Percentiles rank a stretch among this genome's conserved stretches.
Conservation (phyloP, 2,888 invertebrate genomes). For the Exocentrus adspersus region DNA sequence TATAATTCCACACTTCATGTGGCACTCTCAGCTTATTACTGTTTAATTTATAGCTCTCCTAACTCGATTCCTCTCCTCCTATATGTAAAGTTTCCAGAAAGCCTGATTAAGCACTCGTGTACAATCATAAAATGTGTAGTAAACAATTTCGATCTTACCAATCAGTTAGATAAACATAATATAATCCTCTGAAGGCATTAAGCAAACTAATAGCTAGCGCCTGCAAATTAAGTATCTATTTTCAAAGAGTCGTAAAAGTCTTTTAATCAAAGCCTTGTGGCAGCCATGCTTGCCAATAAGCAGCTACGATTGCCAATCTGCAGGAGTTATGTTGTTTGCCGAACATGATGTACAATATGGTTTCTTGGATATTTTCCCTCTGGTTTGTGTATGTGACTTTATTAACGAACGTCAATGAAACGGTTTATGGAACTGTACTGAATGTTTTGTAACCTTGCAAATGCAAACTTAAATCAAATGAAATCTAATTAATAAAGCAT, state of each 20-base stretch:
- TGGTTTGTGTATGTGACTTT: conserved; percentile 5
- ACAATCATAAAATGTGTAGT: conserved; percentile 18
- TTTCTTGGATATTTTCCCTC: conserved; percentile 19
- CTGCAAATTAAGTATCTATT: conserved; percentile 46
- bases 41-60: conserved; percentile 5
- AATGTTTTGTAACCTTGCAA: neutral
- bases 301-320: conserved; percentile 56
- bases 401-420: conserved; percentile 10
- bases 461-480: neutral
- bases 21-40: neutral
- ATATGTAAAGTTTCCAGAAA: conserved; percentile 19
- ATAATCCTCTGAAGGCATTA: conserved; percentile 45
- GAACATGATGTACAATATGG: conserved; percentile 51
- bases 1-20: neutral
- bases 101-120: conserved; percentile 14
- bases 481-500: no score
- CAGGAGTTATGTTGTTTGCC: conserved; percentile 58
- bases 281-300: conserved; percentile 55
- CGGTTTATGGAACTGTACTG: neutral
- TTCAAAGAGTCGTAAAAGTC: conserved; percentile 38
- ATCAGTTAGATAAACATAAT: conserved; percentile 54
- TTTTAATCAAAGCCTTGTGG: conserved; percentile 55
- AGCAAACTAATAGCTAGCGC: conserved; percentile 48
- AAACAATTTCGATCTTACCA: conserved; percentile 42
- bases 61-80: conserved; percentile 8